These are phyloP conservation scores for Plodia interpunctella DNA, from an alignment of 1,140 invertebrate genomes.

Conservation along the genomic window DNA sequence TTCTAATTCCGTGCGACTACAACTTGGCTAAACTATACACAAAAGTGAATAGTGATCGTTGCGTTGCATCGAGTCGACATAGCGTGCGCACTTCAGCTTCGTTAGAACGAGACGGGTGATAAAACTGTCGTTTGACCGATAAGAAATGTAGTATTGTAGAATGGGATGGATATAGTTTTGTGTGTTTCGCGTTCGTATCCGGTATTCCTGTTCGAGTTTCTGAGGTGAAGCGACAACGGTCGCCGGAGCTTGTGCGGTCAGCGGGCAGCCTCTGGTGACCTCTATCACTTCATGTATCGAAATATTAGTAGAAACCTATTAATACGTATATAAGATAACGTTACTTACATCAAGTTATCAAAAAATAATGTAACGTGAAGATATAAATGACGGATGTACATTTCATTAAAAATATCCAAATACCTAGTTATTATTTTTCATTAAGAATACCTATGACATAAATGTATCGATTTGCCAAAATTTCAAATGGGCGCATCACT, in stretches of 20 bases:
- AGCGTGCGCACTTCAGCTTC: constrained; percentile 24
- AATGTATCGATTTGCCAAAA: constrained; percentile 14
- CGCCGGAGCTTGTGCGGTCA: constrained; percentile 22
- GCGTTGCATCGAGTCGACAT: constrained; percentile 9
- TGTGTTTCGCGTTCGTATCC: constrained; percentile 38
- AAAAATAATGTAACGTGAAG: no score
- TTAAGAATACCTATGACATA: no score
- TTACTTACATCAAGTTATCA: no score
- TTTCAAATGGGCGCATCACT: not conserved
- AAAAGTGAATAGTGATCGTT: constrained; percentile 51
- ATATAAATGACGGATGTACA: no score
- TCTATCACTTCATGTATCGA: constrained; percentile 32
- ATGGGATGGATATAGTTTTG: constrained; percentile 34
- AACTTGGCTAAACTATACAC: constrained; percentile 53
- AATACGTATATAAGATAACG: not conserved
- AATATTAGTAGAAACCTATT: not conserved
- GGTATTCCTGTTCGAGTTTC: constrained; percentile 57
- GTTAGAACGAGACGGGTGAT: constrained; percentile 37
- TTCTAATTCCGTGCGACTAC: constrained; percentile 42
- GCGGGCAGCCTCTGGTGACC: constrained; percentile 40
- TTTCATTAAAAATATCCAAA: no score
- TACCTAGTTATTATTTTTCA: no score
- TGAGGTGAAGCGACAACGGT: constrained; percentile 29
- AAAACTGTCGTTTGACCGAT: constrained; percentile 21
- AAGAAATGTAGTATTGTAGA: constrained; percentile 13